phyloP scores from a whole-genome alignment of 2,888 invertebrate species.

The Metopia argyrocephala region DNA sequence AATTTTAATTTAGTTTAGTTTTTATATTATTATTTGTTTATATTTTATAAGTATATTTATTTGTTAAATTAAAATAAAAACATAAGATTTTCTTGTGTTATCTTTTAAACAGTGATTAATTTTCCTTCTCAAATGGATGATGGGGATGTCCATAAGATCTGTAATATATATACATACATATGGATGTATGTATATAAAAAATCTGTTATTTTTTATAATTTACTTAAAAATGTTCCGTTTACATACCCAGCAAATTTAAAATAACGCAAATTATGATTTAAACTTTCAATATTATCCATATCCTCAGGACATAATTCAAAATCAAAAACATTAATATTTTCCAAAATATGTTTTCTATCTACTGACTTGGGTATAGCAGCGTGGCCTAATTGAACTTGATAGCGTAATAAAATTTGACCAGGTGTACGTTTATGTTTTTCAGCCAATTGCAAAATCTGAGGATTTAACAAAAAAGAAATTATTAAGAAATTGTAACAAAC shows the following conservation, averaged over 20 bases:
- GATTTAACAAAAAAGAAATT: background rate
- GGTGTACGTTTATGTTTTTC: slow-evolving; percentile 82
- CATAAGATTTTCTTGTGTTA: too few species aligned
- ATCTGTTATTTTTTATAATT: too few species aligned
- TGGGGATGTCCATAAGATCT: slow-evolving; percentile 41
- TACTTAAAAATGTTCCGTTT: background rate
- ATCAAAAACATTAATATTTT: slow-evolving; percentile 87
- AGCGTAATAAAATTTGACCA: slow-evolving; percentile 84
- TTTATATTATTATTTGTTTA: too few species aligned
- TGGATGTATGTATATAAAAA: too few species aligned
- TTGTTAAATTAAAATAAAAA: too few species aligned
- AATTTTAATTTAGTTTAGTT: too few species aligned
- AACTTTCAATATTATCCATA: slow-evolving; percentile 82
- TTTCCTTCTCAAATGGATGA: slow-evolving; percentile 48
- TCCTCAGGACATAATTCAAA: slow-evolving; percentile 86
- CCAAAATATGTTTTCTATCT: slow-evolving; percentile 83
- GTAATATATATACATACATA: background rate
- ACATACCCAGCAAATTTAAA: slow-evolving; percentile 78
- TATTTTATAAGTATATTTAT: too few species aligned
- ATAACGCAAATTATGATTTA: slow-evolving; percentile 85
- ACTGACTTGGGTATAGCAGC: slow-evolving; percentile 91
- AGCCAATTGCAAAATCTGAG: slow-evolving; percentile 81
- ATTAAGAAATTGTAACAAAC: background rate
- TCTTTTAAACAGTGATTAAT: too few species aligned
- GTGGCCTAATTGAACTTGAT: slow-evolving; percentile 84